Percentiles rank a stretch among this genome's conserved stretches.
phyloP scores from a whole-genome alignment of 2,113 vertebrate species.

The Perccottus glenii region DNA sequence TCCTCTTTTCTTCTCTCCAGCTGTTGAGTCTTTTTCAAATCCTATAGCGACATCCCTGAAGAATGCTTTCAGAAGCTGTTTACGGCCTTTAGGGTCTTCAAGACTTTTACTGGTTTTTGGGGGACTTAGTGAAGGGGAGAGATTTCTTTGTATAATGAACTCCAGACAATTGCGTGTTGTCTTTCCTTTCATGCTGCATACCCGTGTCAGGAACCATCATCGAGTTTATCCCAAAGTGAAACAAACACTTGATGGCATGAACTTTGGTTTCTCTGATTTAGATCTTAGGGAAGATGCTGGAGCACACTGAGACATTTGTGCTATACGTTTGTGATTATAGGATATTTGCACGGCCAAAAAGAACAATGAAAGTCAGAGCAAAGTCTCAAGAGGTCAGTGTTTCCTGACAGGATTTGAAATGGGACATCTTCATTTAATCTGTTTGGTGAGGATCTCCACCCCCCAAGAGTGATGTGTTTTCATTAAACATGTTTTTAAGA shows the following conservation, averaged over 20 bases:
- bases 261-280: slow-evolving; percentile 52
- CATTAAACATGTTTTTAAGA: slow-evolving; percentile 7
- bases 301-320: slow-evolving; percentile 10
- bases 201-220: slow-evolving; percentile 39
- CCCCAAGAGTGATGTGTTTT: slow-evolving; percentile 41
- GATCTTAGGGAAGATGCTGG: slow-evolving; percentile 6
- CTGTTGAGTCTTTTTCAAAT: neutral
- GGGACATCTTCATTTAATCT: slow-evolving; percentile 37
- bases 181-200: slow-evolving; percentile 28
- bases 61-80: slow-evolving; percentile 49
- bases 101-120: slow-evolving; percentile 45
- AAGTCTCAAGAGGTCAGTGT: slow-evolving; percentile 4
- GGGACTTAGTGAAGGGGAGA: slow-evolving; percentile 22
- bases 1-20: slow-evolving; percentile 5
- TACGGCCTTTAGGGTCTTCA: slow-evolving; percentile 27
- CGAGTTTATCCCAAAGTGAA: slow-evolving; percentile 32
- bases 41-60: slow-evolving; percentile 30
- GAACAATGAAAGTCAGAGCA: neutral
- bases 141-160: slow-evolving; percentile 60
- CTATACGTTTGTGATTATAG: slow-evolving; percentile 5
- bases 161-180: slow-evolving; percentile 56
- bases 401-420: slow-evolving; percentile 33
- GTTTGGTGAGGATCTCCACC: slow-evolving; percentile 13
- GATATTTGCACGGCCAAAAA: slow-evolving; percentile 4
- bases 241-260: slow-evolving; percentile 44